Base-by-base conservation (phyloP, 2,888 invertebrate species). In the Pemphredon lugubris region DNA sequence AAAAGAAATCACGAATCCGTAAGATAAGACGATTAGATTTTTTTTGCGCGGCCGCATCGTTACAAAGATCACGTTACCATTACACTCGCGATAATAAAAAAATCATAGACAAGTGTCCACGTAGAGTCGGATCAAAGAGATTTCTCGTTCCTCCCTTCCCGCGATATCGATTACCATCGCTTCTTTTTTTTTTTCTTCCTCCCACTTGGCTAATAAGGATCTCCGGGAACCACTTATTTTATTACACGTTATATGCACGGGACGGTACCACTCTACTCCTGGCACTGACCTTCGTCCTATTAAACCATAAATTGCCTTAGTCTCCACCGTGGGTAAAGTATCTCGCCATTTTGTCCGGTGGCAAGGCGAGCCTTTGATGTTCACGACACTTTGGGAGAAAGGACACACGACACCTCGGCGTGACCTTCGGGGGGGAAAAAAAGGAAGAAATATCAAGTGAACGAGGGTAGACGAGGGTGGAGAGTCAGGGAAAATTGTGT, bases 161-260 rank as follows among this genome's bases (percentile, higher is more conserved):
- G 30, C 26, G 60, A 71, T 72, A 64, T 72, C 72, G 72, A 54
- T 70, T 61, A 71, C 55, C 45, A 70, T 70, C 55, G 32, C 44
- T 47, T 51, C 50, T 40, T 42, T 45, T 47, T 50, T 61, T 44
- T 40, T 42, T 45, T 47, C 47, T 61, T 55, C 16, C 45, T 44
- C 40, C 54, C 51, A 5, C 16, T 16, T 26, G 14, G 14, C 18
- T 60, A 77, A 73, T 66, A 75, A 67, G 64, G 42, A 55, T 58
- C 65, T 78, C 75, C 50, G 57, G 44, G 55, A 73, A 76, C 37
- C 57, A 70, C 48, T 76, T 60, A 73, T 68, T 79, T 79, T 77
- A 76, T 76, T 73, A 76, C 57, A 20, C 32, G 21, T 16, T 39
- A 45, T 23, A 13, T 21, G 32, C 26, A 48, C 32, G 16, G 21